Base-by-base conservation (phyloP, 2,113 vertebrate genomes). In the Sylvietta virens region DNA sequence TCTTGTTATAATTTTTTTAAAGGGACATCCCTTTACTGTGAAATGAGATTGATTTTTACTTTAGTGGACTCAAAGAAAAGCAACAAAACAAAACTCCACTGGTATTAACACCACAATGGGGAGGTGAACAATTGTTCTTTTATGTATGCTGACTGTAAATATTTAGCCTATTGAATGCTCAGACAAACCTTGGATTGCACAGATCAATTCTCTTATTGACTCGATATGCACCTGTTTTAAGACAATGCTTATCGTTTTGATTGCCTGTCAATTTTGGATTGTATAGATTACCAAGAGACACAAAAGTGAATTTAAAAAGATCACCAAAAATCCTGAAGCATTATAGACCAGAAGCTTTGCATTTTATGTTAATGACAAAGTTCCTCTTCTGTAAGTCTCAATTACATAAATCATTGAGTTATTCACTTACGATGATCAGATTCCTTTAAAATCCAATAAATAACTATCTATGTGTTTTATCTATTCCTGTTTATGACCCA, bases 401-500 rank as follows among this genome's bases (percentile, higher is more conserved):
- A 93, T 97, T 97, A 96, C 67, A 92, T 91, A 96, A 96, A 97
- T 97, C 92, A 78, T 94, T 3, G 18, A 54, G 48, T 95, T 93
- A 82, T 91, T 94, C 84, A 89, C 82, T 95, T 64, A 72, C 65
- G 67, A 87, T 95, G 91, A 97, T 95, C 93, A 95, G 93, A 87
- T 97, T 97, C 86, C 73, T 96, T 98, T 97, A 97, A 98, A 97
- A 97, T 94, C 87, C 92, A 95, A 98, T 98, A 97, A 98, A 98
- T 97, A 98, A 97, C 98, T 97, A 96, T 97, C 94, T 97, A 88
- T 97, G 96, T 97, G 93, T 98, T 98, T 98, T 98, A 98, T 96
- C 94, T 96, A 80, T 98, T 99, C 98, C 98, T 98, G 97, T 98
- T 98, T 98, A 98, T 99, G 98, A 99, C 98, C 99, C 97, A 97